phyloP scores from a whole-genome alignment of 2,888 invertebrate species.

The Ecliptopera silaceata region DNA sequence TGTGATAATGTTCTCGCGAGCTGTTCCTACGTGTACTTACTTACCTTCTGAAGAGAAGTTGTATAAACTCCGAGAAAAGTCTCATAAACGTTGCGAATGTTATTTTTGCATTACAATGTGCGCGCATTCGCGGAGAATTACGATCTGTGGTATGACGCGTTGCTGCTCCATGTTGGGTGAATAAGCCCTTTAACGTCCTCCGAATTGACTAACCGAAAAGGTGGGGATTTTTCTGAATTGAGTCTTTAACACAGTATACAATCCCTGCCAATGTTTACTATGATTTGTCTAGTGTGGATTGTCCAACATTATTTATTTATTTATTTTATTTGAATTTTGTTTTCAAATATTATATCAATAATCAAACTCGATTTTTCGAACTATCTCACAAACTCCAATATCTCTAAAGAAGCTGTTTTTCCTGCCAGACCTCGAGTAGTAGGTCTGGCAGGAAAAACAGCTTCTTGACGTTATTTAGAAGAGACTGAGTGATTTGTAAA shows the following conservation, averaged over 20 bases:
- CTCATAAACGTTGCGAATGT: constrained; percentile 7
- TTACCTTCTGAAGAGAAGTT: not conserved
- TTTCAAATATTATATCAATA: not conserved
- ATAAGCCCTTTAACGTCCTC: not conserved
- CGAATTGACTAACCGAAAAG: too few relatives aligned
- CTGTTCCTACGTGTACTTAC: too few relatives aligned
- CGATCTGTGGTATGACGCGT: not conserved
- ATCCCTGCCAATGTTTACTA: too few relatives aligned
- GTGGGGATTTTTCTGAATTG: too few relatives aligned
- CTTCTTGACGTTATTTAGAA: too few relatives aligned
- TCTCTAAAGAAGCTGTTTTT: too few relatives aligned
- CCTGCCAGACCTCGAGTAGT: too few relatives aligned
- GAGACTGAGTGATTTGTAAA: too few relatives aligned
- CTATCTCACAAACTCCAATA: not conserved
- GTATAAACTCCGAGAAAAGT: not conserved
- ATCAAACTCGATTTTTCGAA: not conserved
- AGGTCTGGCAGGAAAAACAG: too few relatives aligned
- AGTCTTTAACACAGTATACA: too few relatives aligned
- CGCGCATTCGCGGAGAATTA: not conserved
- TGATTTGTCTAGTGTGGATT: too few relatives aligned
- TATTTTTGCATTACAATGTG: constrained; percentile 13
- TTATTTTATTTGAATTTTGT: not conserved
- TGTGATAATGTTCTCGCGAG: not conserved
- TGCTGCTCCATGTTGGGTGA: not conserved
- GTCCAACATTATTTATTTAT: too few relatives aligned